Conservation (phyloP, 1,140 invertebrate species). For the Drepana arcuata region DNA sequence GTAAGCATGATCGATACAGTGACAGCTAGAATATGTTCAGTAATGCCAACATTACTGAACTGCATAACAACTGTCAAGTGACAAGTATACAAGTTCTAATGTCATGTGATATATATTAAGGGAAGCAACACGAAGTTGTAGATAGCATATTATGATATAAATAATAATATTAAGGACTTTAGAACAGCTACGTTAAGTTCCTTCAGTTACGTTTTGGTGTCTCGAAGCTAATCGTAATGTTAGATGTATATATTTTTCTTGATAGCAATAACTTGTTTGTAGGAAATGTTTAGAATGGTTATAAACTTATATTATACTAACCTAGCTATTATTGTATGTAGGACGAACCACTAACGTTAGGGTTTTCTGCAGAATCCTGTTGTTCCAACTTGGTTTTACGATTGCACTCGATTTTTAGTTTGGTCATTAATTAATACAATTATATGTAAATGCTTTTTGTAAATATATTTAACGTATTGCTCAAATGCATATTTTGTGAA, state of each 20-base stretch:
- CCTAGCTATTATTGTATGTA: no score
- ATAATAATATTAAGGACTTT: slow-evolving; percentile 18
- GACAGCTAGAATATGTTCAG: no score
- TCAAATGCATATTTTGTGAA: slow-evolving; percentile 71
- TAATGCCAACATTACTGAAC: no score
- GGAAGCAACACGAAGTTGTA: slow-evolving; percentile 30
- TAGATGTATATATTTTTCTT: slow-evolving; percentile 46
- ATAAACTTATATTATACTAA: no score
- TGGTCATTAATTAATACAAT: slow-evolving; percentile 26
- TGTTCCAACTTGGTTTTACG: background rate
- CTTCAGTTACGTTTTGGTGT: slow-evolving; percentile 55
- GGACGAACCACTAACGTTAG: no score
- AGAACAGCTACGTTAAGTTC: slow-evolving; percentile 19
- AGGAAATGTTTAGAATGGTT: no score
- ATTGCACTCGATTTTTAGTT: slow-evolving; percentile 13
- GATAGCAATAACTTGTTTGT: slow-evolving; percentile 60
- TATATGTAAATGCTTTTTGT: slow-evolving; percentile 54
- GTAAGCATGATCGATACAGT: no score
- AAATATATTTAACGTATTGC: slow-evolving; percentile 68
- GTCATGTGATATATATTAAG: slow-evolving; percentile 62
- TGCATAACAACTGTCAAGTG: slow-evolving; percentile 20
- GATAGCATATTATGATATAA: slow-evolving; percentile 25
- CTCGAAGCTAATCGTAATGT: slow-evolving; percentile 28
- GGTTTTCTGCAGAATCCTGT: no score
- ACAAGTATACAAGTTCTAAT: slow-evolving; percentile 59